Percentiles rank a stretch among this genome's conserved stretches.
phyloP scores from a whole-genome alignment of 2,113 vertebrate species.

The Serinus canaria region DNA sequence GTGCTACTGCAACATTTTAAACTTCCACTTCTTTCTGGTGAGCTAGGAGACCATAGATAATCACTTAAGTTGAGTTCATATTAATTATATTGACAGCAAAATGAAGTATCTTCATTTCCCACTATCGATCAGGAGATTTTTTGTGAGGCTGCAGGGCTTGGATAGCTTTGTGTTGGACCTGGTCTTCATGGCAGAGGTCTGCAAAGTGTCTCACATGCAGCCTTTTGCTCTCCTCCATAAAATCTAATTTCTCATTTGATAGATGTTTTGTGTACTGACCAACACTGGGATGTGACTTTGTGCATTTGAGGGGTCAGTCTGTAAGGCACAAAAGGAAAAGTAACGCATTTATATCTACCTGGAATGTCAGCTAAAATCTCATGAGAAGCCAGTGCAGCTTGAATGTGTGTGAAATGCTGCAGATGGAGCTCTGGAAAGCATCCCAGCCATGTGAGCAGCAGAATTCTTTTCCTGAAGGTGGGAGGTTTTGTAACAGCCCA shows the following conservation, averaged over 20 bases:
- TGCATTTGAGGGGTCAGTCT: not conserved
- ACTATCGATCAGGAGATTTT: conserved; percentile 6
- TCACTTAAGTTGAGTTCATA: not conserved
- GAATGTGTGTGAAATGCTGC: not conserved
- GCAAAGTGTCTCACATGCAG: not conserved
- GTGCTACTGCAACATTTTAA: not conserved
- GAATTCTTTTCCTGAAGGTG: not conserved
- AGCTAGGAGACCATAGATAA: not conserved
- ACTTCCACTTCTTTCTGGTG: not conserved
- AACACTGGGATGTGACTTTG: not conserved
- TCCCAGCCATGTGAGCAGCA: accelerated
- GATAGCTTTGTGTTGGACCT: not conserved
- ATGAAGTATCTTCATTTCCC: conserved; percentile 36
- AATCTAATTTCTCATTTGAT: not conserved
- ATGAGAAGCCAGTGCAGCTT: not conserved
- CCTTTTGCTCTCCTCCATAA: not conserved
- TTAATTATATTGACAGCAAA: conserved; percentile 50
- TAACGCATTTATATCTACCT: not conserved
- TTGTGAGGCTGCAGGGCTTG: not conserved
- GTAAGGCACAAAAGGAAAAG: not conserved
- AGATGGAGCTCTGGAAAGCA: not conserved
- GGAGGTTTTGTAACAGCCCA: not conserved
- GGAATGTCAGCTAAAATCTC: not conserved
- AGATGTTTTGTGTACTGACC: not conserved
- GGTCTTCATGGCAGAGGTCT: not conserved